Evolutionary conservation across 1,140 invertebrate genomes (phyloP).

Genomic region (Hylaeus anthracinus): DNA sequence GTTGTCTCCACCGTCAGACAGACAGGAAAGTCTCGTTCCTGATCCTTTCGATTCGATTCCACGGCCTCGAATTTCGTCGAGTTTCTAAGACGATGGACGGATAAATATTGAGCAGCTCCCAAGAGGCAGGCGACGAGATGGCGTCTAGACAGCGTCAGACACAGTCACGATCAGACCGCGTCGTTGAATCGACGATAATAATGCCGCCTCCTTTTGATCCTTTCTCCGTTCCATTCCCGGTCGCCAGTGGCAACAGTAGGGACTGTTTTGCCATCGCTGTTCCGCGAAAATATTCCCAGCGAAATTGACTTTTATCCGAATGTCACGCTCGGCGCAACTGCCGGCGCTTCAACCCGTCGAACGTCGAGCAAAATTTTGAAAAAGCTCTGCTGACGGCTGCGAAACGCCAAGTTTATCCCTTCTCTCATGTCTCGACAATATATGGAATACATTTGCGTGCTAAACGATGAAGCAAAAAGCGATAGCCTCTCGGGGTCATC

Average conservation of each 20-base stretch:
- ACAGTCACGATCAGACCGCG: constrained; percentile 31
- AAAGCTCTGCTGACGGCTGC: no score
- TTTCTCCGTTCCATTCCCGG: not conserved
- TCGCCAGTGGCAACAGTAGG: constrained; percentile 11
- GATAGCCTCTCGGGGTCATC: no score
- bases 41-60: not conserved
- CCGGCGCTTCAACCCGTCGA: no score
- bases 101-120: constrained; percentile 43
- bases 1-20: not conserved
- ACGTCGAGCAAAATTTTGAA: no score
- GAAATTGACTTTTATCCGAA: not conserved
- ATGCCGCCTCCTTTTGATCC: constrained; percentile 16
- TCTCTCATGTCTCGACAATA: no score
- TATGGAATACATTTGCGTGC: no score
- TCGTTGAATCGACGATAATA: constrained; percentile 38
- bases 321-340: no score
- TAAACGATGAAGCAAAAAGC: no score
- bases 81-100: constrained; percentile 20
- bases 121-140: constrained; percentile 1
- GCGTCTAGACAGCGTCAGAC: constrained; percentile 40
- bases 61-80: not conserved
- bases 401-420: no score
- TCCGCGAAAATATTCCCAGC: not conserved
- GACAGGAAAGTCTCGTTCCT: not conserved
- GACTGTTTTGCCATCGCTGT: not conserved